phyloP scores from a whole-genome alignment of 2,113 vertebrate genomes.

The Dendrocopos noguchii region DNA sequence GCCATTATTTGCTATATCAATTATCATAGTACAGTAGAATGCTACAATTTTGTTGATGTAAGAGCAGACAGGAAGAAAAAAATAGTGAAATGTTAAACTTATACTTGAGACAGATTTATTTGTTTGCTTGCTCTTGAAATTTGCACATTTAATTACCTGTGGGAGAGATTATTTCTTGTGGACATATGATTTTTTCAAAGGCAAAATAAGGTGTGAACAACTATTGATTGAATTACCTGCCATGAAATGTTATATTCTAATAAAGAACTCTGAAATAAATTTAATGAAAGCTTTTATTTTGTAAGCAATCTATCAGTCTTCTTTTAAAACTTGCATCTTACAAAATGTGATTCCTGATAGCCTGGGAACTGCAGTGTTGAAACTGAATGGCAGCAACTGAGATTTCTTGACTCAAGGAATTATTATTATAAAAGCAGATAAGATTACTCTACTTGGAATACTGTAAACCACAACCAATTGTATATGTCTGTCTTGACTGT shows the following conservation, averaged over 20 bases:
- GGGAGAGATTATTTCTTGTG: background rate
- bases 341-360: background rate
- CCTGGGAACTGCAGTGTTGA: background rate
- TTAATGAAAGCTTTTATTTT: background rate
- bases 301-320: background rate
- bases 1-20: background rate
- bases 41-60: background rate
- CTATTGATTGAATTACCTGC: background rate
- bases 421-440: background rate
- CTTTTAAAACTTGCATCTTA: background rate
- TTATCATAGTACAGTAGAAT: background rate
- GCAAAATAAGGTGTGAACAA: background rate
- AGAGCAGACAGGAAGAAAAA: background rate
- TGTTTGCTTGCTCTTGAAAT: background rate
- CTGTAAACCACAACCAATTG: background rate
- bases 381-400: background rate
- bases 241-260: background rate
- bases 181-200: conserved; percentile 23
- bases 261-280: background rate
- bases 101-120: background rate
- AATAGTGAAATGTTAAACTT: background rate
- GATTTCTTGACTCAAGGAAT: background rate
- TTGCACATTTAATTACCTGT: background rate
- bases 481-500: background rate
- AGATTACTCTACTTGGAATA: background rate